Evolutionary conservation across 2,888 invertebrate genomes (phyloP).

Genomic region (Drosophila lacicola): DNA sequence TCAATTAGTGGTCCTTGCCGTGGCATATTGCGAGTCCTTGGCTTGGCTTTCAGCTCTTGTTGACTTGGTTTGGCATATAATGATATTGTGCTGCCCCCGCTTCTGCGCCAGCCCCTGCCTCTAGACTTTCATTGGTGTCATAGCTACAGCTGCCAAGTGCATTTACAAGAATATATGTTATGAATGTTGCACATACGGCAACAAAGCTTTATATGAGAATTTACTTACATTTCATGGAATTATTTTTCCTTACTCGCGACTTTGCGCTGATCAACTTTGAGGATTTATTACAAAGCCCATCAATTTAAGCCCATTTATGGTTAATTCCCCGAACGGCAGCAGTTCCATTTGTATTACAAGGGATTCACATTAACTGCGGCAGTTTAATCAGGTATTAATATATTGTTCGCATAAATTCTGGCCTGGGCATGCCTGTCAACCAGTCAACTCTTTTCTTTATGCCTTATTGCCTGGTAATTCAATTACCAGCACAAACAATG

Average conservation of each 20-base stretch:
- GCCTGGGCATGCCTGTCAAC: conserved; percentile 11
- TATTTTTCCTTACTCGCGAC: background rate
- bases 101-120: background rate
- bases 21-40: conserved; percentile 55
- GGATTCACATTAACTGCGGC: conserved; percentile 29
- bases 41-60: conserved; percentile 47
- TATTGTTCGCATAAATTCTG: conserved; percentile 6
- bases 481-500: conserved; percentile 48
- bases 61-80: conserved; percentile 60
- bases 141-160: conserved; percentile 16
- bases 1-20: conserved; percentile 77
- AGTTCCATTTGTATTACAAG: conserved; percentile 17
- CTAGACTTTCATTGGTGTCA: conserved; percentile 39
- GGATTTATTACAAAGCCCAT: conserved; percentile 16
- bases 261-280: background rate
- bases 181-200: background rate
- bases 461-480: conserved; percentile 40
- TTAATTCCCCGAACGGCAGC: conserved; percentile 9
- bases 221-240: conserved; percentile 23
- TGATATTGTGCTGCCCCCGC: conserved; percentile 45
- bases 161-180: too few relatives aligned
- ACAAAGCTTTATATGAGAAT: conserved; percentile 31
- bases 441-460: conserved; percentile 13
- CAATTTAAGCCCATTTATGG: conserved; percentile 6
- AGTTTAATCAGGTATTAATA: conserved; percentile 46